Percentiles rank a stretch among this genome's conserved stretches.
These are phyloP conservation scores for Trachelus tabidus DNA, from an alignment of 2,888 invertebrate genomes.

Conservation along the genomic window DNA sequence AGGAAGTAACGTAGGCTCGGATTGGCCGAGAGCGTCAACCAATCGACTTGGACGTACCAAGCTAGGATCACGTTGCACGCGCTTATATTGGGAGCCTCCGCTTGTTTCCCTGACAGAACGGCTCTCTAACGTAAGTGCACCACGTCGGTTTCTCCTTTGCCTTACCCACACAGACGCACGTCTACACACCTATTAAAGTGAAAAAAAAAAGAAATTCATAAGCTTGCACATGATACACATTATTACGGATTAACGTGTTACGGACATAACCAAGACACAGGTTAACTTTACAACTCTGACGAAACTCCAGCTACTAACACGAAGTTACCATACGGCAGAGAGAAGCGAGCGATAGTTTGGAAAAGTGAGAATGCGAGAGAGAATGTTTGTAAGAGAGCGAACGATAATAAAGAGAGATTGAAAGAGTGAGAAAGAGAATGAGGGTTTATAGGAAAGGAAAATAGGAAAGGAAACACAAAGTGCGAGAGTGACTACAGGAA, in stretches of 20 bases:
- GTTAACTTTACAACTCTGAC: too few relatives aligned
- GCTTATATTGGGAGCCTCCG: conserved; percentile 81
- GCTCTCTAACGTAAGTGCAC: conserved; percentile 95
- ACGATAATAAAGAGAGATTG: background rate
- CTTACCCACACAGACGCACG: background rate
- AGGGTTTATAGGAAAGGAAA: background rate
- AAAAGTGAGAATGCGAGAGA: background rate
- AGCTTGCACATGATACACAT: too few relatives aligned
- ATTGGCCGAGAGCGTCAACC: conserved; percentile 67
- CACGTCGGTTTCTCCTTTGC: conserved; percentile 53
- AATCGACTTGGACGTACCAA: conserved; percentile 67
- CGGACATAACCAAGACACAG: too few relatives aligned
- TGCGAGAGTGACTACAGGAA: conserved; percentile 1
- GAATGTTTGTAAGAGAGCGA: conserved; percentile 5
- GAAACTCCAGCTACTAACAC: background rate
- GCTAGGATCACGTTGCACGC: conserved; percentile 81
- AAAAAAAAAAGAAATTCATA: too few relatives aligned
- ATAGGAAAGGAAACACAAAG: background rate
- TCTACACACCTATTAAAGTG: too few relatives aligned
- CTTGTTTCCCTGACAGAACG: conserved; percentile 91
- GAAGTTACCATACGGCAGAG: background rate
- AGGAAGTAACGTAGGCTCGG: conserved; percentile 64
- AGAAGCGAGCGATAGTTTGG: background rate
- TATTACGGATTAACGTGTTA: too few relatives aligned
- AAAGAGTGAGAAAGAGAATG: conserved; percentile 11